Evolutionary conservation across 2,888 invertebrate species (phyloP), one percentile per base, ranked within the genome.

Genomic region (Dendrolimus pini): DNA sequence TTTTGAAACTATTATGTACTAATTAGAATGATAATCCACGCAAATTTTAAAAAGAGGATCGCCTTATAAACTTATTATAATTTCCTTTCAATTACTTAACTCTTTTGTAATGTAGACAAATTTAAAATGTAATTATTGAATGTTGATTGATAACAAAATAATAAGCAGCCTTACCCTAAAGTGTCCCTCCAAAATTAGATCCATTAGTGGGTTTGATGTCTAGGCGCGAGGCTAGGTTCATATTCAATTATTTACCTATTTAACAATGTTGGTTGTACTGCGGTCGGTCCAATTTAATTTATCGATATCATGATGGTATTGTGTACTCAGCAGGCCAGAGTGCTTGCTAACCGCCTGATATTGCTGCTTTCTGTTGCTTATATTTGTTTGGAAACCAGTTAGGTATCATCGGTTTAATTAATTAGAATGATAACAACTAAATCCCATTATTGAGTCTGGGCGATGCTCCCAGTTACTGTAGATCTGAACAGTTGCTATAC

Each of bases 221-320:
- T 56, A 30, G 18, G 54, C n/a, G 14, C 10, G 13, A 54, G 54
- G n/a, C n/a, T 41, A 54, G 30, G 12, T 54, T 55, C 53, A 59
- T 59, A 57, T 57, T 55, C 56, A 57, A 57, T 83, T 83, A 85
- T 84, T 83, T 84, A 80, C 79, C 80, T 78, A 83, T 84, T 83
- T 82, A 76, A 72, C 71, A 66, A 72, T 69, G 70, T 73, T 59
- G 68, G 66, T 68, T 65, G 67, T 66, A 61, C 69, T 74, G 71
- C 63, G 75, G 77, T 72, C 70, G 72, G 72, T 74, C 75, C 83
- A 85, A 86, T 88, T 86, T 80, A 85, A 84, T 83, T 84, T 83
- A 83, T 81, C 78, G 75, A 74, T 74, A 67, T 60, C 63, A 56
- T 30, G 56, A 18, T 55, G 58, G 61, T 62, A 63, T 61, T 75